A percentile compares a stretch with the other conserved stretches of the same genome.
Evolutionary conservation across 2,888 invertebrate genomes (phyloP).

Genomic region (Plagiodera versicolora): DNA sequence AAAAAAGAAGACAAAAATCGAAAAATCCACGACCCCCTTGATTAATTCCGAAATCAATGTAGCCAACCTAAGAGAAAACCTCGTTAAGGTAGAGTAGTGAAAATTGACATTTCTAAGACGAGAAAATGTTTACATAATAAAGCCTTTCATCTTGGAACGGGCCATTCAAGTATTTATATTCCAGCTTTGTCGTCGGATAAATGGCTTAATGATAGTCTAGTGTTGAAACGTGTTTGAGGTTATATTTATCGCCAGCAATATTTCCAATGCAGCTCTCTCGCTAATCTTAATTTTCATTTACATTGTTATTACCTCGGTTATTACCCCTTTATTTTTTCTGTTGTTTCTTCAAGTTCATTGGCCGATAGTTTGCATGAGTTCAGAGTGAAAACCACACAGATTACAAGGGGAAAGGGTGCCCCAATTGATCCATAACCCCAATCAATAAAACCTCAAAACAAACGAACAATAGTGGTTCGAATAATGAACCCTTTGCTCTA

Average conservation of each 20-base stretch:
- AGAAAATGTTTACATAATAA: slow-evolving; percentile 25
- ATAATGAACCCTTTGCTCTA: too few species aligned
- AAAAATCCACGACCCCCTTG: too few species aligned
- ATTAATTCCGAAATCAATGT: neutral
- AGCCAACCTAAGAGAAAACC: slow-evolving; percentile 15
- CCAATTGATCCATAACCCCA: too few species aligned
- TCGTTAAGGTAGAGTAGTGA: slow-evolving; percentile 13
- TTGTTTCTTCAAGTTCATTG: neutral
- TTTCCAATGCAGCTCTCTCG: neutral
- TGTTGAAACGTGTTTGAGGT: slow-evolving; percentile 5
- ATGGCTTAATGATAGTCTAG: slow-evolving; percentile 17
- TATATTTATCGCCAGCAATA: slow-evolving; percentile 1
- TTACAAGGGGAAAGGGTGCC: too few species aligned
- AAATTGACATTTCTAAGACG: slow-evolving; percentile 15
- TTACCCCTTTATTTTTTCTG: too few species aligned
- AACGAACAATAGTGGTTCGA: too few species aligned
- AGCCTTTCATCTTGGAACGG: slow-evolving; percentile 21
- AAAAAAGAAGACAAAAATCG: too few species aligned
- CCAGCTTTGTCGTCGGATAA: slow-evolving; percentile 22
- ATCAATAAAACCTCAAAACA: too few species aligned
- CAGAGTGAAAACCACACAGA: too few species aligned
- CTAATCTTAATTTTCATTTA: neutral
- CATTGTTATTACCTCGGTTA: neutral
- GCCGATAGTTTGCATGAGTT: neutral
- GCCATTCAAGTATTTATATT: slow-evolving; percentile 20